Percentiles rank a stretch among this genome's conserved stretches.
phyloP scores from a whole-genome alignment of 2,113 vertebrate genomes.

The Fulmarus glacialis region DNA sequence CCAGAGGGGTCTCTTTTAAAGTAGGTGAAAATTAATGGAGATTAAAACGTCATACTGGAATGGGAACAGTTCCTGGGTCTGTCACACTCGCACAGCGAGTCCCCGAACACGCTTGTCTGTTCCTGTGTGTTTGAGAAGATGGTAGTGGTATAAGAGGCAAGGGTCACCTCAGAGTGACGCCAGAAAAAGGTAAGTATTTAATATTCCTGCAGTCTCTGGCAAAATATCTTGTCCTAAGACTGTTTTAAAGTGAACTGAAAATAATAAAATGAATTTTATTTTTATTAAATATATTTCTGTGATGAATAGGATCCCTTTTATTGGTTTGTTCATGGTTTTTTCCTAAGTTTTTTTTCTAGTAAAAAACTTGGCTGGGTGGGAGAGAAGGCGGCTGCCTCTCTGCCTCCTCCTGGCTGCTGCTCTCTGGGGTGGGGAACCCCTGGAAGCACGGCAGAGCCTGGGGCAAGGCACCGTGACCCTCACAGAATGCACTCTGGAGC shows the following conservation, averaged over 20 bases:
- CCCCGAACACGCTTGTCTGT: background rate
- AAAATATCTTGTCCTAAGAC: background rate
- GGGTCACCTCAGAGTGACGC: background rate
- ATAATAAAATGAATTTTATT: background rate
- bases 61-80: background rate
- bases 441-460: background rate
- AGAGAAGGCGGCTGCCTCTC: background rate
- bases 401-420: background rate
- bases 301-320: background rate
- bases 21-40: background rate
- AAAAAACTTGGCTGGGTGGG: background rate
- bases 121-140: background rate
- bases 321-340: background rate
- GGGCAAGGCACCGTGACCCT: background rate
- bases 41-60: background rate
- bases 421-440: background rate
- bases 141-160: background rate
- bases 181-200: background rate
- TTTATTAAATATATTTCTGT: background rate
- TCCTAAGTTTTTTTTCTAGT: background rate
- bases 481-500: background rate
- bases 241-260: background rate
- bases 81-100: background rate
- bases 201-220: background rate
- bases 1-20: background rate